These are phyloP conservation scores for Cosmia trapezina DNA, from an alignment of 2,888 invertebrate genomes.

Conservation along the genomic window DNA sequence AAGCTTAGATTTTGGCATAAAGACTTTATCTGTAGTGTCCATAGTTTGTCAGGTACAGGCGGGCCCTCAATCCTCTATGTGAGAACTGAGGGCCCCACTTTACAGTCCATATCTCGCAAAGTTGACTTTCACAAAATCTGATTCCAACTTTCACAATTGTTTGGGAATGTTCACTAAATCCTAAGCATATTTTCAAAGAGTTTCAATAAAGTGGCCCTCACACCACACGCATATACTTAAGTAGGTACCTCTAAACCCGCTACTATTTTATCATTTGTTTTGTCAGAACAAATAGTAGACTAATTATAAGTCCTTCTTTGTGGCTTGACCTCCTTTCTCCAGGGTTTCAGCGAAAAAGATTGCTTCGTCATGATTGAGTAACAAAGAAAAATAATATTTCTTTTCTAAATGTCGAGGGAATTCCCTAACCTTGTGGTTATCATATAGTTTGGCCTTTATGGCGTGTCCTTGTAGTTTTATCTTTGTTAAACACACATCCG, in stretches of 20 bases:
- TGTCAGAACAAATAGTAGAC: conserved; percentile 10
- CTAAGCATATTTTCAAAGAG: no score
- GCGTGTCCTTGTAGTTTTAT: conserved; percentile 43
- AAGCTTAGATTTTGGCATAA: no score
- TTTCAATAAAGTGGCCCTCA: no score
- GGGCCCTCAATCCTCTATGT: no score
- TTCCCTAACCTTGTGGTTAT: conserved; percentile 33
- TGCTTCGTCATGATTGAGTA: conserved; percentile 32
- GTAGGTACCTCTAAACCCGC: neutral
- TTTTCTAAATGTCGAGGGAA: conserved; percentile 45
- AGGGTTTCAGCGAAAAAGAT: conserved; percentile 42
- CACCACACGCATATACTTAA: no score
- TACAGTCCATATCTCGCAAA: no score
- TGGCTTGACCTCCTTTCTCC: conserved; percentile 44
- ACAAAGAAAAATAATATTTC: conserved; percentile 45
- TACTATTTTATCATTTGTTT: conserved; percentile 22
- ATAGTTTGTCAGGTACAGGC: no score
- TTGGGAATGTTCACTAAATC: no score
- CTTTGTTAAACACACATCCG: conserved; percentile 34
- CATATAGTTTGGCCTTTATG: neutral
- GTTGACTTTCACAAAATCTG: no score
- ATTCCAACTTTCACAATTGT: no score
- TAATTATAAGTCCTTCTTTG: conserved; percentile 35
- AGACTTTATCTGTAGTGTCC: no score
- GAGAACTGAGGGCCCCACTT: no score